phyloP scores from a whole-genome alignment of 2,888 invertebrate genomes.

The Siphlonurus alternatus region DNA sequence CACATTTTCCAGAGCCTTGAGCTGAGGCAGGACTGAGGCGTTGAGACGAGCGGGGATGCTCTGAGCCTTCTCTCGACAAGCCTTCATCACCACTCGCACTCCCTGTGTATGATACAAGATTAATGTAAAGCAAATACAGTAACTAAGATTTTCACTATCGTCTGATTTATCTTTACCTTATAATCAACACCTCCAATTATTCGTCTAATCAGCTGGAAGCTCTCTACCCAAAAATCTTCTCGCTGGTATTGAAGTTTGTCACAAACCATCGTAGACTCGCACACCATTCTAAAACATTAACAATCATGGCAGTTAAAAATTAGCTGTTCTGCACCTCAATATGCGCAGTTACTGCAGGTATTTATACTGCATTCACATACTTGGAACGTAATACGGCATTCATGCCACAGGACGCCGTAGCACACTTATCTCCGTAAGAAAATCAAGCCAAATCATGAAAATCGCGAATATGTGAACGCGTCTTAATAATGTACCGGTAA shows the following conservation, averaged over 20 bases:
- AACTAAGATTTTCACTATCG: constrained; percentile 1
- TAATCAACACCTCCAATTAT: constrained; percentile 87
- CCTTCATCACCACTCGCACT: constrained; percentile 30
- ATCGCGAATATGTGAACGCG: too few species aligned
- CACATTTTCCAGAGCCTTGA: constrained; percentile 63
- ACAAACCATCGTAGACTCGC: constrained; percentile 68
- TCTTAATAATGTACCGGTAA: too few species aligned
- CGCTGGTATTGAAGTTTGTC: constrained; percentile 68
- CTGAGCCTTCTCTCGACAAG: constrained; percentile 76
- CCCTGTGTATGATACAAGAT: not conserved
- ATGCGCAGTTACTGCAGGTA: too few species aligned
- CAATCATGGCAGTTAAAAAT: constrained; percentile 7
- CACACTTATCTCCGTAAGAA: too few species aligned
- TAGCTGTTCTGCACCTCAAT: too few species aligned
- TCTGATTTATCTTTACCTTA: constrained; percentile 42
- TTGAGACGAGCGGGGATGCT: constrained; percentile 62
- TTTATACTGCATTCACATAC: too few species aligned
- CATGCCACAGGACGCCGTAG: too few species aligned
- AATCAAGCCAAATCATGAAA: too few species aligned
- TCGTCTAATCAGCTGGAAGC: constrained; percentile 65
- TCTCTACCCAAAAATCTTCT: constrained; percentile 77
- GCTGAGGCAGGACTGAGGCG: constrained; percentile 62
- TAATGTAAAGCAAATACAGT: not conserved
- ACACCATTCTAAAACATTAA: constrained; percentile 46
- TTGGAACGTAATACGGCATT: too few species aligned